Evolutionary conservation across 2,888 invertebrate genomes (phyloP), one percentile per base, ranked within the genome.

Genomic region (Taphrorychus bicolor): DNA sequence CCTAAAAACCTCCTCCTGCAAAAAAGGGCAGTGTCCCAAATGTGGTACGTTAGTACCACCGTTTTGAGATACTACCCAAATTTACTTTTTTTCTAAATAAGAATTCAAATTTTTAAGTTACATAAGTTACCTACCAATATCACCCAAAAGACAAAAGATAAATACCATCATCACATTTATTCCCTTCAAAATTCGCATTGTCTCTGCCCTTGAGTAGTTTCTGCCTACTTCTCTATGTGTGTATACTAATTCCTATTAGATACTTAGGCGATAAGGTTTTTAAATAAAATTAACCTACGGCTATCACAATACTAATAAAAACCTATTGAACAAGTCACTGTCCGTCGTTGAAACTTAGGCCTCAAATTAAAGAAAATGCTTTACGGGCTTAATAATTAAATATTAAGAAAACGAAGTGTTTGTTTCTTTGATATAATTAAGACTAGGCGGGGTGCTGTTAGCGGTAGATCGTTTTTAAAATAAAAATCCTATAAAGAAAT

Each of bases 401-500:
- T n/a, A n/a, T n/a, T n/a, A n/a, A n/a, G n/a, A n/a, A 51, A 49
- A 32, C 59, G 22, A 65, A 65, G 65, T 65, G 58, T 61, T 54
- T 65, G 21, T 75, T 73, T 77, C 76, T 77, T 76, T 77, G 76
- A 77, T 77, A 77, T 76, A 76, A 68, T 73, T 73, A 75, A 77
- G 76, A 77, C 76, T 77, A 77, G 77, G 76, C 76, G 73, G 76
- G 76, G 54, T 76, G 76, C 74, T 74, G 73, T 76, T 76, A 73
- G 71, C 73, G 73, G 60, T 59, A 68, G 42, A 71, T 71, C 70
- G 70, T 66, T 71, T 72, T 74, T 72, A 45, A 45, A 45, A n/a
- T 14, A 51, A 66, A 71, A 74, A 75, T 72, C 75, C 74, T 71
- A 53, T 71, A 74, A 60, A 45, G 70, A 65, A 61, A 21, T 9